A percentile compares a stretch with the other conserved stretches of the same genome.
Conservation (phyloP, 2,888 invertebrate species). For the Linyphia triangularis region DNA sequence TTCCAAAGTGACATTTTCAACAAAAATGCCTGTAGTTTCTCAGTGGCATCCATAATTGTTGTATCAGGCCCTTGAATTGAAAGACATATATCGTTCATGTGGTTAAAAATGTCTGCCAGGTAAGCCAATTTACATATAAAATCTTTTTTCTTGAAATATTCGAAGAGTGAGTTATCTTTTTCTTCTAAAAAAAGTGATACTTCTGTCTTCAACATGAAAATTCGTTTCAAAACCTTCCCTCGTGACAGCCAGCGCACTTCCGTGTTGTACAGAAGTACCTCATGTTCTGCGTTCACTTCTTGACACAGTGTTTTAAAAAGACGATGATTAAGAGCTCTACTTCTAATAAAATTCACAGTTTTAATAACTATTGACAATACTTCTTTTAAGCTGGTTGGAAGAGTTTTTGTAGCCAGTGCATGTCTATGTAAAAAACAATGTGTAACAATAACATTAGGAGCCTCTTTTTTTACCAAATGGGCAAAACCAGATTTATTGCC, state of each 20-base stretch:
- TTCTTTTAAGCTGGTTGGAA: slow-evolving; percentile 67
- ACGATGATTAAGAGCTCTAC: slow-evolving; percentile 63
- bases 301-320: slow-evolving; percentile 60
- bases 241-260: slow-evolving; percentile 32
- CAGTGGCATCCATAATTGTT: slow-evolving; percentile 65
- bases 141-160: slow-evolving; percentile 56
- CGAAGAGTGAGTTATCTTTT: slow-evolving; percentile 56
- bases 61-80: slow-evolving; percentile 65
- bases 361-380: slow-evolving; percentile 65
- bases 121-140: slow-evolving; percentile 57
- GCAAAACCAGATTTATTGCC: too few species aligned
- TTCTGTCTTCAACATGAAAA: too few species aligned
- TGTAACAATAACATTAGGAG: too few species aligned
- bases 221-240: too few species aligned
- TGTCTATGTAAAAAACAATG: slow-evolving; percentile 25
- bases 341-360: slow-evolving; percentile 62
- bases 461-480: too few species aligned
- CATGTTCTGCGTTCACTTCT: slow-evolving; percentile 64
- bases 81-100: slow-evolving; percentile 62
- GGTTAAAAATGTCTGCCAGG: slow-evolving; percentile 63
- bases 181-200: neutral
- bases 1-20: slow-evolving; percentile 63
- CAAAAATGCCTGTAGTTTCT: slow-evolving; percentile 68
- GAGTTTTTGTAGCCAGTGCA: slow-evolving; percentile 65
- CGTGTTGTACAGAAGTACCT: slow-evolving; percentile 56